These are phyloP conservation scores for Lepeophtheirus salmonis DNA, from an alignment of 1,140 invertebrate species.

Conservation along the genomic window DNA sequence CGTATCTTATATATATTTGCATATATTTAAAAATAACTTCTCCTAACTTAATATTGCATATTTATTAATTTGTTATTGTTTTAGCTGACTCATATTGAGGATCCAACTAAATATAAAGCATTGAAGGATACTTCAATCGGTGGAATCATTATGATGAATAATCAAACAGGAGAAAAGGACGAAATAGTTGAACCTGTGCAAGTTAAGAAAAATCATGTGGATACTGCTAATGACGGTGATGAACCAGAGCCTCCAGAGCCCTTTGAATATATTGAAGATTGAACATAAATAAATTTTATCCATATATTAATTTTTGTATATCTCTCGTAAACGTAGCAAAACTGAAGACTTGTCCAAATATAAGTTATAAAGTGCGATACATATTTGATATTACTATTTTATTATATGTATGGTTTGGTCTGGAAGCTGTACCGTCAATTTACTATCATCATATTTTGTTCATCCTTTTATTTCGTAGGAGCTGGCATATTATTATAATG, in stretches of 20 bases:
- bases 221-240: slow-evolving; percentile 56
- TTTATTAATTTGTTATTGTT: background rate
- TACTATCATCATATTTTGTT: too few species aligned
- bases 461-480: too few species aligned
- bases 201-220: slow-evolving; percentile 23
- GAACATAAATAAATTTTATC: too few species aligned
- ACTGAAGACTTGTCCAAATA: too few species aligned
- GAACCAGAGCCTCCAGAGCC: slow-evolving; percentile 91
- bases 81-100: background rate
- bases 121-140: slow-evolving; percentile 82
- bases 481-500: too few species aligned
- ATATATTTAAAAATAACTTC: background rate
- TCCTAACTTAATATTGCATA: background rate
- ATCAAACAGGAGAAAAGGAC: slow-evolving; percentile 52
- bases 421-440: too few species aligned
- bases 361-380: too few species aligned
- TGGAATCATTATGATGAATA: slow-evolving; percentile 69
- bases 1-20: slow-evolving; percentile 29
- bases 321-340: too few species aligned
- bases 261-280: slow-evolving; percentile 67
- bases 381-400: too few species aligned
- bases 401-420: too few species aligned
- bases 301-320: too few species aligned
- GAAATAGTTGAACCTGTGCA: slow-evolving; percentile 84
- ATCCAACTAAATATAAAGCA: slow-evolving; percentile 39